Percentiles rank a stretch among this genome's conserved stretches.
phyloP scores from a whole-genome alignment of 2,797 vertebrate species.

The Otolemur crassicaudatus region DNA sequence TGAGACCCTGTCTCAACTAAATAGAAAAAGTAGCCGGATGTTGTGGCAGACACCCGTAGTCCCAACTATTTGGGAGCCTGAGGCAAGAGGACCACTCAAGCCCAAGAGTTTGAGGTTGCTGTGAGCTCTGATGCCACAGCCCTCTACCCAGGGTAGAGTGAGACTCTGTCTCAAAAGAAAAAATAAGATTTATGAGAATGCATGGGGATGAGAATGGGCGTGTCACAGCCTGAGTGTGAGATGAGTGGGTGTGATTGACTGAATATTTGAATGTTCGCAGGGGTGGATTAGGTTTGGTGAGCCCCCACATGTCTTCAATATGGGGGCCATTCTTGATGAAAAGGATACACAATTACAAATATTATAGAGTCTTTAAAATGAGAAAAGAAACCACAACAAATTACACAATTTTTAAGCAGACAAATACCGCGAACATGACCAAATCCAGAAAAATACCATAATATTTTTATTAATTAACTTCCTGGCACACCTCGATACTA shows the following conservation, averaged over 20 bases:
- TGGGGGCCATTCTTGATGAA: neutral
- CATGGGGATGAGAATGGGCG: fast-evolving
- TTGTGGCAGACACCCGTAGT: no score
- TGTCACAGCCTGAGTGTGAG: neutral
- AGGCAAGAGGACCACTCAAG: no score
- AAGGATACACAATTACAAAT: neutral
- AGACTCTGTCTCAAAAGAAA: no score
- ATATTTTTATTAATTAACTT: slow-evolving; percentile 5
- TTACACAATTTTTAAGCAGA: neutral
- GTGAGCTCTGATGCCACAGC: no score
- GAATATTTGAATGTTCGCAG: neutral
- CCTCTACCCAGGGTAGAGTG: no score
- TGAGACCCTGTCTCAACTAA: no score
- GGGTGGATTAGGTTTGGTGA: neutral
- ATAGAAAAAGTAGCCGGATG: no score
- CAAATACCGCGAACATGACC: neutral
- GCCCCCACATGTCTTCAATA: neutral
- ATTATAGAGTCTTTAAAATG: neutral
- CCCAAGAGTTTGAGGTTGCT: no score
- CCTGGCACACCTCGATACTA: neutral
- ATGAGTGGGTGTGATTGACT: neutral
- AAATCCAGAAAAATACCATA: neutral
- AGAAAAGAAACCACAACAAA: slow-evolving; percentile 26
- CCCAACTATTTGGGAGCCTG: no score
- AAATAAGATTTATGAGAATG: neutral